Percentiles rank a stretch among this genome's conserved stretches.
Evolutionary conservation across 1,140 invertebrate genomes (phyloP).

Genomic region (Sinella curviseta): DNA sequence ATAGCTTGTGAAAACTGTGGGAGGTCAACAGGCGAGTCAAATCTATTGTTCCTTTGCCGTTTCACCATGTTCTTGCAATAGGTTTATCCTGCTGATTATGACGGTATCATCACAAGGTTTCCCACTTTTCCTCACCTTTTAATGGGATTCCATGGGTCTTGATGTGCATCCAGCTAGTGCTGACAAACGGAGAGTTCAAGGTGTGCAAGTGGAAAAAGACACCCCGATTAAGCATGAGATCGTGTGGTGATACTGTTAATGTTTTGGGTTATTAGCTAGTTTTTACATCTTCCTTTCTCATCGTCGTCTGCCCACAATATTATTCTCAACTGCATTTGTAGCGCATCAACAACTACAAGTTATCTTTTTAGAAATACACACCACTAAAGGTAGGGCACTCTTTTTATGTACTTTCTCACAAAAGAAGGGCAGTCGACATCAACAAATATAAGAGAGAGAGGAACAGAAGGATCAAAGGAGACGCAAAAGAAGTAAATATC

Average conservation of each 20-base stretch:
- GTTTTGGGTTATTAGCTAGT: too few species aligned
- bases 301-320: too few species aligned
- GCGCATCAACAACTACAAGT: background rate
- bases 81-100: conserved; percentile 20
- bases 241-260: background rate
- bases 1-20: conserved; percentile 12
- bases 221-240: background rate
- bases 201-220: background rate
- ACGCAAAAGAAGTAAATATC: conserved; percentile 6
- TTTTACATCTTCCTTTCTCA: too few species aligned
- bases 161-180: background rate
- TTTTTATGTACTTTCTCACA: background rate
- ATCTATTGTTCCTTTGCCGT: conserved; percentile 14
- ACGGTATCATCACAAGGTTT: conserved; percentile 22
- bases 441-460: background rate
- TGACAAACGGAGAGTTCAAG: background rate
- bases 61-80: background rate
- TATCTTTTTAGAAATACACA: too few species aligned
- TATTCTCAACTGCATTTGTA: background rate
- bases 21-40: conserved; percentile 23
- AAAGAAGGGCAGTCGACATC: background rate
- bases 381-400: background rate
- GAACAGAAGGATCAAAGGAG: background rate
- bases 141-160: conserved; percentile 18
- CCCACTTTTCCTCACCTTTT: conserved; percentile 22